These are phyloP conservation scores for Acomys russatus DNA, from an alignment of 2,797 vertebrate genomes.

Conservation along the genomic window DNA sequence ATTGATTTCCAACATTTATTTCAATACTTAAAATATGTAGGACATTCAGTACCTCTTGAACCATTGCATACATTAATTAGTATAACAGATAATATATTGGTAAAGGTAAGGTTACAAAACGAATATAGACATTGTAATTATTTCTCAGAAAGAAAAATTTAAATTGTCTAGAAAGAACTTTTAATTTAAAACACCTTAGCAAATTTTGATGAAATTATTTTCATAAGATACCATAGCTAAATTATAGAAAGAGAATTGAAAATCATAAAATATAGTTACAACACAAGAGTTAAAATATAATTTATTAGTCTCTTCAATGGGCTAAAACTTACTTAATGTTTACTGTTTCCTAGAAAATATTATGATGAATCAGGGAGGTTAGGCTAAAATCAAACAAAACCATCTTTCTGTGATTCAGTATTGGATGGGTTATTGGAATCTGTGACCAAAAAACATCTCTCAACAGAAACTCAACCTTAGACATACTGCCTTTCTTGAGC, in stretches of 20 bases:
- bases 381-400: constrained; percentile 67
- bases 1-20: neutral
- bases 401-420: constrained; percentile 65
- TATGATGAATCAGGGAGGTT: constrained; percentile 19
- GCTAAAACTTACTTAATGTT: neutral
- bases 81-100: constrained; percentile 20
- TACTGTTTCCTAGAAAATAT: constrained; percentile 66
- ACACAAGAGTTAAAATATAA: constrained; percentile 38
- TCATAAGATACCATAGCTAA: neutral
- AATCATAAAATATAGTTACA: constrained; percentile 44
- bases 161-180: neutral
- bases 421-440: constrained; percentile 68
- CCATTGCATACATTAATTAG: neutral
- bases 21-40: neutral
- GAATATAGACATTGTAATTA: neutral
- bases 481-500: constrained; percentile 54
- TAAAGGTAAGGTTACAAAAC: neutral
- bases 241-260: neutral
- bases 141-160: constrained; percentile 34
- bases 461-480: constrained; percentile 60
- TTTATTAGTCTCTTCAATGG: constrained; percentile 9
- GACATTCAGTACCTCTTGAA: neutral
- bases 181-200: neutral
- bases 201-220: neutral
- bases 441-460: constrained; percentile 71